Conservation (phyloP, 2,888 invertebrate genomes). For the Leucania comma region DNA sequence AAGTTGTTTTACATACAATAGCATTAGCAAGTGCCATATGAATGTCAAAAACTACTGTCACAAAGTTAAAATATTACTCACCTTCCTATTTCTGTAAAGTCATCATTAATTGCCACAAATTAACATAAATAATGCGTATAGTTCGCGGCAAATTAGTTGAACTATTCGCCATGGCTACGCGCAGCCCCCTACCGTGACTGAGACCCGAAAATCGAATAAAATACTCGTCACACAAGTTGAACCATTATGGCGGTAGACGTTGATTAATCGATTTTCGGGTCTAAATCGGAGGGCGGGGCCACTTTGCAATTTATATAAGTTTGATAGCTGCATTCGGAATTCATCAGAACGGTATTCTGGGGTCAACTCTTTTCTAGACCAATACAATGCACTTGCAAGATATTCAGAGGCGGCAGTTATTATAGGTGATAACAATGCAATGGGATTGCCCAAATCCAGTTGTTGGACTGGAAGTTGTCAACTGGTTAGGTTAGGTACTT, state of each 20-base stretch:
- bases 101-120: background rate
- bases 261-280: too few relatives aligned
- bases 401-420: background rate
- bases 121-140: background rate
- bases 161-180: too few relatives aligned
- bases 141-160: too few relatives aligned
- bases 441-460: too few relatives aligned
- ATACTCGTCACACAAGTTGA: too few relatives aligned
- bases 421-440: too few relatives aligned
- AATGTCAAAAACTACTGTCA: slow-evolving; percentile 18
- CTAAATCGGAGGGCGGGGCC: too few relatives aligned
- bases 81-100: background rate
- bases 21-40: slow-evolving; percentile 24
- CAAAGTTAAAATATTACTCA: background rate
- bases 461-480: too few relatives aligned
- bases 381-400: background rate
- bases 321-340: background rate
- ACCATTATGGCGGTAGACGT: too few relatives aligned
- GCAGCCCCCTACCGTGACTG: too few relatives aligned
- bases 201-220: too few relatives aligned
- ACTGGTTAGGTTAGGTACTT: too few relatives aligned
- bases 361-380: slow-evolving; percentile 5
- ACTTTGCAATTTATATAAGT: background rate
- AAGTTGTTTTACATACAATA: slow-evolving; percentile 28
- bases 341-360: background rate